Base-by-base conservation (phyloP, 2,888 invertebrate genomes). In the Diaprepes abbreviatus region DNA sequence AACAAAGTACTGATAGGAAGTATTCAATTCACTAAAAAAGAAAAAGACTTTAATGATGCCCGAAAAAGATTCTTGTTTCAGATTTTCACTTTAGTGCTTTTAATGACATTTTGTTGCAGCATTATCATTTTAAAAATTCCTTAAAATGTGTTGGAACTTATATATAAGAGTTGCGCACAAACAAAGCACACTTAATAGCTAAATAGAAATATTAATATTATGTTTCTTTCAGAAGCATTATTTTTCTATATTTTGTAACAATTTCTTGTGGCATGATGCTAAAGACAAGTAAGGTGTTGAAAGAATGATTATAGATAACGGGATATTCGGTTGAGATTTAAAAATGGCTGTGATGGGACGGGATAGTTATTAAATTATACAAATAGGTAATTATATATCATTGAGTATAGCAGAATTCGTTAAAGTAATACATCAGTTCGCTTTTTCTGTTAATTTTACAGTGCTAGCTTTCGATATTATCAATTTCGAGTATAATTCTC, bases 311-410 rank as follows among this genome's bases (percentile, higher is more conserved):
- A 43, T 57, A 43, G 21, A 9, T 12, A 40, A 50, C 12, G 40
- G 60, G 50, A 66, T 12, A 36, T 43, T 59, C 33, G 65, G 12
- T 55, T 64, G 48, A 50, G 33, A 43, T 70, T 55, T 65, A 17
- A 72, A 72, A 60, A 68, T 72, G 72, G 72, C 72, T 72, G 72
- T 72, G 72, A 73, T 57, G 60, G 60, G 55, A 58, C 24, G 67
- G 33, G 43, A 59, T 71, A 68, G 71, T 57, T 69, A 69, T 65
- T 54, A 52, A 69, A 69, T 69, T 69, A 64, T 69, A 64, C 69
- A 64, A 19, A 50, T 66, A 66, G 66, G 43, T 66, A 66, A 50
- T 58, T 45, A 14, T 36, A 58, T 58, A 40, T 58, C 40, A 58
- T 21, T 43, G 36, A 38, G 28, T 54, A 38, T 55, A 55, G 38